phyloP scores from a whole-genome alignment of 2,797 vertebrate genomes.

The Mastacembelus armatus region DNA sequence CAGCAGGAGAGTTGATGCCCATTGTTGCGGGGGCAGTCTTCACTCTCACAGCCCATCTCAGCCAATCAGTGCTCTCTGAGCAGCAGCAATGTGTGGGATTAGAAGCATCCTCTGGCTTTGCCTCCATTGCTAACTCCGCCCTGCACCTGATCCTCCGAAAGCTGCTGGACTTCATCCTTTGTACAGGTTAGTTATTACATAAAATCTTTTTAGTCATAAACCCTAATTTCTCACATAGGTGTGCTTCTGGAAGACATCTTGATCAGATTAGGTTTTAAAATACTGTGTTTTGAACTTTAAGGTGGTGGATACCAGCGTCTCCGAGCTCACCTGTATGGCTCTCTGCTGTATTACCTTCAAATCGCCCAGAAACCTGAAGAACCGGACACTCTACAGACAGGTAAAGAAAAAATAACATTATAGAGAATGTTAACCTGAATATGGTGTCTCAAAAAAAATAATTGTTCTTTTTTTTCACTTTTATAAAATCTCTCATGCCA shows the following conservation, averaged over 20 bases:
- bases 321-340: slow-evolving; percentile 94
- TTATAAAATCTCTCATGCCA: background rate
- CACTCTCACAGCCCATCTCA: slow-evolving; percentile 95
- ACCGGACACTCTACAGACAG: slow-evolving; percentile 94
- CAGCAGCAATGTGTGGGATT: slow-evolving; percentile 89
- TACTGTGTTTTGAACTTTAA: slow-evolving; percentile 56
- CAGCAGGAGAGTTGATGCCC: slow-evolving; percentile 95
- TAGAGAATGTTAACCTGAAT: too few species aligned
- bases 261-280: background rate
- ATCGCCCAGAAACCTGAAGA: slow-evolving; percentile 98
- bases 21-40: slow-evolving; percentile 96
- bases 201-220: background rate
- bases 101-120: slow-evolving; percentile 87
- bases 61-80: slow-evolving; percentile 93
- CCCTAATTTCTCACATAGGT: background rate
- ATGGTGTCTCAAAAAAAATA: too few species aligned
- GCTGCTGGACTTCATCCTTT: slow-evolving; percentile 96
- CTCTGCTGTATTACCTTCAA: slow-evolving; percentile 96
- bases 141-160: slow-evolving; percentile 96
- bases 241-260: background rate
- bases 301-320: slow-evolving; percentile 97
- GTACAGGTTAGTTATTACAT: slow-evolving; percentile 86
- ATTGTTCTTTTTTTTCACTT: background rate
- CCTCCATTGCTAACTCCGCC: slow-evolving; percentile 95
- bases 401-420: slow-evolving; percentile 82